A percentile compares a stretch with the other conserved stretches of the same genome.
These are phyloP conservation scores for Pluvialis apricaria DNA, from an alignment of 2,113 vertebrate species.

Conservation along the genomic window DNA sequence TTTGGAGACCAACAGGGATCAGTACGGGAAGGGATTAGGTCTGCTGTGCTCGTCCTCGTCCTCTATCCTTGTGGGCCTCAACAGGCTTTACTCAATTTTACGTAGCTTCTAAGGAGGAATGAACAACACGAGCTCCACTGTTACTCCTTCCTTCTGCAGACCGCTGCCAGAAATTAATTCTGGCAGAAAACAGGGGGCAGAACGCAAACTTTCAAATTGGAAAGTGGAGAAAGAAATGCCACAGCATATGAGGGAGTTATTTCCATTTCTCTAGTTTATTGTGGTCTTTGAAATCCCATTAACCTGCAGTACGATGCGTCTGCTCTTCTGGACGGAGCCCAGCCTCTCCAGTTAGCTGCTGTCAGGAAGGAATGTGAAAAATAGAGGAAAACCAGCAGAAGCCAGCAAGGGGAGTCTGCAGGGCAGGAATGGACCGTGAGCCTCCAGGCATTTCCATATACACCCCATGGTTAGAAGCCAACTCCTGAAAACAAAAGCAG, in stretches of 20 bases:
- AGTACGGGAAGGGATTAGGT: not conserved
- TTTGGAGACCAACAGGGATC: not conserved
- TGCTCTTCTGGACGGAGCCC: slow-evolving; percentile 1
- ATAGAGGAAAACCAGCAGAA: not conserved
- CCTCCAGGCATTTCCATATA: not conserved
- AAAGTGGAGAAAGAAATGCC: not conserved
- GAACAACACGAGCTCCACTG: not conserved
- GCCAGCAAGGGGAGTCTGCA: not conserved
- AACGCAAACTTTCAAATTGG: not conserved
- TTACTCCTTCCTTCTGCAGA: not conserved
- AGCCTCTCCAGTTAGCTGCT: not conserved
- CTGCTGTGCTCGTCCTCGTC: not conserved
- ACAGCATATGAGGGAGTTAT: not conserved
- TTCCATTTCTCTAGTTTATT: not conserved
- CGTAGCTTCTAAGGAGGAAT: not conserved
- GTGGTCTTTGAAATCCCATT: not conserved
- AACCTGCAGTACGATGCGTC: not conserved
- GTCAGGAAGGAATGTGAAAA: not conserved
- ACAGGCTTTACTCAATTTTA: not conserved
- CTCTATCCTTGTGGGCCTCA: not conserved
- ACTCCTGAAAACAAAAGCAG: slow-evolving; percentile 28
- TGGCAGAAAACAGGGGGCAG: not conserved
- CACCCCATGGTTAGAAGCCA: not conserved
- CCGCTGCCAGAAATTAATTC: not conserved
- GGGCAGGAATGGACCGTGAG: not conserved